Base-by-base conservation (phyloP, 2,888 invertebrate genomes). In the Eudasyphora cyanicolor region DNA sequence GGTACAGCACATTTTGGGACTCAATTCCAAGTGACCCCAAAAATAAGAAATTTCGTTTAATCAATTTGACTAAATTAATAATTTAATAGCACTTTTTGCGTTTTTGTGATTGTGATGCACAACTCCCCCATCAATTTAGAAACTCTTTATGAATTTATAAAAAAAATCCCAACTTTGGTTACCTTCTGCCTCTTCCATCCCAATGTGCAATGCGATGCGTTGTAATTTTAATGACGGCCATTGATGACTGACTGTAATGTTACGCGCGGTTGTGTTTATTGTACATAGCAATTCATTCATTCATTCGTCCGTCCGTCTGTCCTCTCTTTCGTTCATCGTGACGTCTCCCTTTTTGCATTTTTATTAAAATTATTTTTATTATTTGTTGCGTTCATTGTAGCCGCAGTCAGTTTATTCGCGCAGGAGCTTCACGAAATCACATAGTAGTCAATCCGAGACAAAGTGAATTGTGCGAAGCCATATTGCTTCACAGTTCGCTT, bases 201-300 rank as follows among this genome's bases (percentile, higher is more conserved):
- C 49, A 49, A 2, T 49, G 49, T 49, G 49, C 49, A 49, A 49
- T 17, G 49, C 19, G n/a, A 19, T 49, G 21, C 75, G 49, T 21
- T 71, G 60, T 81, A 78, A 81, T 79, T 84, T 78, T 75, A 60
- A 76, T 84, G 81, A 81, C 73, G 76, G 60, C 78, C 81, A 81
- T 81, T 84, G 78, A 84, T 81, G 78, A 71, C 62, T 80, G 77
- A 71, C 54, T 81, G 84, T 60, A 75, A 80, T 78, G 83, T 80
- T 81, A 84, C 73, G 81, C 75, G 78, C 78, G 71, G 84, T 81
- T 84, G 81, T 79, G 69, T 78, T 81, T 81, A 81, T 73, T 79
- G 49, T 74, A 21, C 14, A 79, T 73, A 76, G 60, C 64, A 79
- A 81, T 79, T 81, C 71, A 74, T 32, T 76, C 29, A 42, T 21